Evolutionary conservation across 2,888 invertebrate genomes (phyloP).

Genomic region (Luperina nickerlii): DNA sequence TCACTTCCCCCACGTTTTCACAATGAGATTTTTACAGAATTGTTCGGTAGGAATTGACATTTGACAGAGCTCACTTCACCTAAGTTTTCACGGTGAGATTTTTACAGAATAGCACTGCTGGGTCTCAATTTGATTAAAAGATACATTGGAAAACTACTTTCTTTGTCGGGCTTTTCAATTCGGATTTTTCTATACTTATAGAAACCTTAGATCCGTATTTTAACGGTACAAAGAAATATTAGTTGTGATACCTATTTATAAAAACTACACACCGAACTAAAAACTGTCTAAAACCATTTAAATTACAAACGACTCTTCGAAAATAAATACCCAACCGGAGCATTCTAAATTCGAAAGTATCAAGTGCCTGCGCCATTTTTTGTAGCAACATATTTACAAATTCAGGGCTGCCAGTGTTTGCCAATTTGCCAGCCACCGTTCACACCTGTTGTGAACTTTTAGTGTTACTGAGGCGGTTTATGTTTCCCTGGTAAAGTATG

Average conservation of each 20-base stretch:
- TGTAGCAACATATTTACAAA: constrained; percentile 53
- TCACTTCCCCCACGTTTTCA: too few species aligned
- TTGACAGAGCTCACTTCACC: too few species aligned
- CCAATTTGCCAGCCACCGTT: constrained; percentile 62
- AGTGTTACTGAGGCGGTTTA: constrained; percentile 61
- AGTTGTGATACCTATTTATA: background rate
- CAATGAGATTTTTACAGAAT: too few species aligned
- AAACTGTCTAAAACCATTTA: constrained; percentile 16
- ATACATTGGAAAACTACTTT: background rate
- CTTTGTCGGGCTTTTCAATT: too few species aligned
- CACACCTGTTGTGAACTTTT: constrained; percentile 78
- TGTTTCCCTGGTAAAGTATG: constrained; percentile 39
- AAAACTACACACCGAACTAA: background rate
- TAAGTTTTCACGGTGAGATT: too few species aligned
- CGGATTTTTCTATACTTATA: background rate
- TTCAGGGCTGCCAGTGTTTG: constrained; percentile 54
- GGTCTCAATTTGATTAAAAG: background rate
- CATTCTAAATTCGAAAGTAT: constrained; percentile 49
- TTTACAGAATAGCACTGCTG: too few species aligned
- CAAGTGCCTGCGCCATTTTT: constrained; percentile 49
- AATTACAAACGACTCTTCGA: constrained; percentile 10
- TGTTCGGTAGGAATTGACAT: too few species aligned
- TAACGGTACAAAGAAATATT: background rate
- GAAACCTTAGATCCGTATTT: background rate
- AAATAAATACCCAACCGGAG: constrained; percentile 12